These are phyloP conservation scores for Canis aureus DNA, from an alignment of 2,113 vertebrate species.

Conservation along the genomic window DNA sequence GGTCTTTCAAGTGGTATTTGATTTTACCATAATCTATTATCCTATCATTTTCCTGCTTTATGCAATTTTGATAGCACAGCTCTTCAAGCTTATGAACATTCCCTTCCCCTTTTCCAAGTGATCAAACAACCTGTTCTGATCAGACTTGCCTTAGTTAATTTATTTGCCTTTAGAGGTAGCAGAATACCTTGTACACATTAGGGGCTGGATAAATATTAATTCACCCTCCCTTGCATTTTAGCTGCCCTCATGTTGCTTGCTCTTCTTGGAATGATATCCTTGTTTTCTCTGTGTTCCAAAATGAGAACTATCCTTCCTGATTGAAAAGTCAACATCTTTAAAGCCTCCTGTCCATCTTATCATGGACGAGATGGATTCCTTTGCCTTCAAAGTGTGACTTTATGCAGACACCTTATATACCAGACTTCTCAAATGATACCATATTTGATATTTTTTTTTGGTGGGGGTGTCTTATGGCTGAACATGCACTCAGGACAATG, in stretches of 20 bases:
- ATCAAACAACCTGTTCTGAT: not conserved
- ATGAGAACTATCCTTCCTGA: no score
- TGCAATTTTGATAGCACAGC: not conserved
- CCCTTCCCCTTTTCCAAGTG: not conserved
- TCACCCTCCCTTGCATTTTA: not conserved
- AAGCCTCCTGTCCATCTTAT: not conserved
- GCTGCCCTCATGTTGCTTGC: not conserved
- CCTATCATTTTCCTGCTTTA: not conserved
- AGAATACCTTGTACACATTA: not conserved
- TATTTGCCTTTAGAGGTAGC: not conserved
- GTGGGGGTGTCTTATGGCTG: not conserved
- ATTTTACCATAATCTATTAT: not conserved
- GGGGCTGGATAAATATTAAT: not conserved
- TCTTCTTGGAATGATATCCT: not conserved
- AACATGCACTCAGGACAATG: not conserved
- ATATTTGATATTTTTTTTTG: fast-evolving
- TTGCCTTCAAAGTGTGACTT: not conserved
- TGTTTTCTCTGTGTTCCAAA: no score
- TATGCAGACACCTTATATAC: not conserved
- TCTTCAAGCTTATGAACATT: not conserved
- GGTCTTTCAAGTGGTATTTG: not conserved
- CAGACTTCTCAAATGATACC: not conserved
- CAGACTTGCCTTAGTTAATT: not conserved
- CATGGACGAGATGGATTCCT: fast-evolving
- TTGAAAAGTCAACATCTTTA: not conserved